phyloP scores from a whole-genome alignment of 2,113 vertebrate species.

The Calidris pygmaea region DNA sequence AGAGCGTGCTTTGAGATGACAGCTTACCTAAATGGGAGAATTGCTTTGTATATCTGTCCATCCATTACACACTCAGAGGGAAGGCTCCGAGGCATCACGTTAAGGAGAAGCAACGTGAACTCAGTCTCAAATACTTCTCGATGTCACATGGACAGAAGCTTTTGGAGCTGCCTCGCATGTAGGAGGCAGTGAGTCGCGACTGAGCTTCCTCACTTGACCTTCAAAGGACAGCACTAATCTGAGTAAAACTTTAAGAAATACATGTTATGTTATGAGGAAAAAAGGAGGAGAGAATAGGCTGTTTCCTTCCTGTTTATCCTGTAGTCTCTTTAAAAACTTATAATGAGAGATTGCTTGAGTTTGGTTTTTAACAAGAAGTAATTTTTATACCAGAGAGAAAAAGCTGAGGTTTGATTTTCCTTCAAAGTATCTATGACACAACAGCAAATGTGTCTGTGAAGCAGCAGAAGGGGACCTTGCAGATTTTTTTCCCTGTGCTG shows the following conservation, averaged over 20 bases:
- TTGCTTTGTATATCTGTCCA: fast-evolving
- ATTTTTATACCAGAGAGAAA: not conserved
- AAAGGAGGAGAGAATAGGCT: not conserved
- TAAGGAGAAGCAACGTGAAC: not conserved
- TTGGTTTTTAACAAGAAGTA: not conserved
- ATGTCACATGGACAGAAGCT: not conserved
- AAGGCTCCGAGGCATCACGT: fast-evolving
- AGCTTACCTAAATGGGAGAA: not conserved
- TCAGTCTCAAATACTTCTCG: fast-evolving
- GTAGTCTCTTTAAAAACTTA: not conserved
- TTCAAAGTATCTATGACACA: not conserved
- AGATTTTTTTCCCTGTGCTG: not conserved
- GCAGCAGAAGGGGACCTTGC: not conserved
- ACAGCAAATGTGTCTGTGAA: not conserved
- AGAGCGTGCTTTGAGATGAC: not conserved
- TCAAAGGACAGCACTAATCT: not conserved
- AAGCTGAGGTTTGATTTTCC: not conserved
- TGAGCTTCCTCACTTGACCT: not conserved
- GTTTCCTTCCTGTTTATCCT: not conserved
- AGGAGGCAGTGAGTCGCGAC: not conserved
- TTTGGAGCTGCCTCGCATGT: not conserved
- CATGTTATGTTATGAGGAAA: not conserved
- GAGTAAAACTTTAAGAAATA: not conserved
- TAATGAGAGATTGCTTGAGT: not conserved
- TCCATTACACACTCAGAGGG: fast-evolving